These are phyloP conservation scores for Sula dactylatra DNA, from an alignment of 2,113 vertebrate genomes.

Conservation along the genomic window DNA sequence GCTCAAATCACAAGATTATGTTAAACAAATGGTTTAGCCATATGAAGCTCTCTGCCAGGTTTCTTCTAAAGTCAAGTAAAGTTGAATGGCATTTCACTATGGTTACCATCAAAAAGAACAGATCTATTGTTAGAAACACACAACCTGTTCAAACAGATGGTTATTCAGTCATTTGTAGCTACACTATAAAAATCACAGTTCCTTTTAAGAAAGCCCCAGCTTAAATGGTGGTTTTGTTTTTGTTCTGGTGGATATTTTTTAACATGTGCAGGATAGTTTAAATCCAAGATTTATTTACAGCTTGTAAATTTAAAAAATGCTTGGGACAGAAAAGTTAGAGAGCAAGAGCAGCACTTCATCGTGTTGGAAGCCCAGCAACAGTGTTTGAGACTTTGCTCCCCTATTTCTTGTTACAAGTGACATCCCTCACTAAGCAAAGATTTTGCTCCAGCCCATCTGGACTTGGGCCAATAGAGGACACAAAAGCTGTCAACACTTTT, in stretches of 20 bases:
- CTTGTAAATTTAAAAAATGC: background rate
- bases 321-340: background rate
- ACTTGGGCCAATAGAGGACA: background rate
- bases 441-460: background rate
- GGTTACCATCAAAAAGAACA: constrained; percentile 23
- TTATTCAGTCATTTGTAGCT: constrained; percentile 21
- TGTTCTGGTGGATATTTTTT: background rate
- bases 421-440: background rate
- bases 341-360: background rate
- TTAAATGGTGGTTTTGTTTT: background rate
- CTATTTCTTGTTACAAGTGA: background rate
- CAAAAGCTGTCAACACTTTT: background rate
- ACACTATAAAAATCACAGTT: constrained; percentile 23
- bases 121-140: constrained; percentile 11
- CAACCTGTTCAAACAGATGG: constrained; percentile 57
- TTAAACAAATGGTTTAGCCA: constrained; percentile 7
- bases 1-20: background rate
- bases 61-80: constrained; percentile 34
- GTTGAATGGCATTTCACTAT: constrained; percentile 15
- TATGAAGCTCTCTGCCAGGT: background rate
- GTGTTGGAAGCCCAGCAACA: background rate
- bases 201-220: background rate
- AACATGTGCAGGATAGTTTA: background rate
- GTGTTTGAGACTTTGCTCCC: background rate
- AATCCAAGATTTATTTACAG: background rate